Conservation (phyloP, 2,888 invertebrate species). For the Tupiocoris notatus region DNA sequence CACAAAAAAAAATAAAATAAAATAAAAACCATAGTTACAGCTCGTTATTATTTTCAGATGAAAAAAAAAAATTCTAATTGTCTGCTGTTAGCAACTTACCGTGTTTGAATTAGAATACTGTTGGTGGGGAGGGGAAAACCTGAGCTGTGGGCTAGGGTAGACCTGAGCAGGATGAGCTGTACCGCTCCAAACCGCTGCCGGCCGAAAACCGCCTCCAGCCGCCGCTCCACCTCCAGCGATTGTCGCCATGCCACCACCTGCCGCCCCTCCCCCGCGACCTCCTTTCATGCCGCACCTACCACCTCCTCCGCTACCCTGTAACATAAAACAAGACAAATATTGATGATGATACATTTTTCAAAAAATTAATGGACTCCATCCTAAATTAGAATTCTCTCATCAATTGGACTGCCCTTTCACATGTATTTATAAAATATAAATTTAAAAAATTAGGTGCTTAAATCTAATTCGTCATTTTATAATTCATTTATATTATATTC, state of each 20-base stretch:
- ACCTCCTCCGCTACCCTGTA: conserved; percentile 43
- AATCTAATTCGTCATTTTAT: too few relatives aligned
- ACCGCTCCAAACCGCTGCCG: conserved; percentile 37
- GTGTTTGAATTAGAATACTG: conserved; percentile 39
- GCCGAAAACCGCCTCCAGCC: conserved; percentile 17
- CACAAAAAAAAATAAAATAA: not conserved
- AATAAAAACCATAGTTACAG: too few relatives aligned
- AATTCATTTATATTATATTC: too few relatives aligned
- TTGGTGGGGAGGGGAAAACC: conserved; percentile 40
- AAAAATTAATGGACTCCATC: too few relatives aligned
- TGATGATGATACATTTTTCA: not conserved
- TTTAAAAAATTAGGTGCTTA: too few relatives aligned
- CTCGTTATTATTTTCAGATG: not conserved
- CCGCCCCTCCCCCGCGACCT: conserved; percentile 41
- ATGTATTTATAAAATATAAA: too few relatives aligned
- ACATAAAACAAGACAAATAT: conserved; percentile 12
- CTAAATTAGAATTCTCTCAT: too few relatives aligned
- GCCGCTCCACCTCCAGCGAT: conserved; percentile 36
- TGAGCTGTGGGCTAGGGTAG: conserved; percentile 38
- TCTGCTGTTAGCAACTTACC: conserved; percentile 9
- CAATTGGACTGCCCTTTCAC: too few relatives aligned
- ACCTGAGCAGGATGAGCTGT: conserved; percentile 34
- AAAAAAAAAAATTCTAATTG: not conserved
- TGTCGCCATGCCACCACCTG: conserved; percentile 36
- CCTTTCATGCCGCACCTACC: conserved; percentile 43